Percentiles rank a stretch among this genome's conserved stretches.
These are phyloP conservation scores for Elysia chlorotica DNA, from an alignment of 1,140 invertebrate genomes.

Conservation along the genomic window DNA sequence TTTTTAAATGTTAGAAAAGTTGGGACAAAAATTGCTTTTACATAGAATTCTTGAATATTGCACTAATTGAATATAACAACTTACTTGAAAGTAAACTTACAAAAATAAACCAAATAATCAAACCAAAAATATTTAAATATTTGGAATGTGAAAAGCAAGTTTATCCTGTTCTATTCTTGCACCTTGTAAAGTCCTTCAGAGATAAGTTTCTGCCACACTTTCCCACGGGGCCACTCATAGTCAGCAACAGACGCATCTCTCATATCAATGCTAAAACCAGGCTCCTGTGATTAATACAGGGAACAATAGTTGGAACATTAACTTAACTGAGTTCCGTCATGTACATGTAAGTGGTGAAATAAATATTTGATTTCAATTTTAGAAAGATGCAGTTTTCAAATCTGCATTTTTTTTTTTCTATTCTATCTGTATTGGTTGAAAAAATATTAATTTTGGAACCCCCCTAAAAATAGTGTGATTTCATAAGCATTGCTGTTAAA, in stretches of 20 bases:
- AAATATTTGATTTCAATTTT: not conserved
- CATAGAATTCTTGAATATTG: too few relatives aligned
- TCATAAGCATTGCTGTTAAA: too few relatives aligned
- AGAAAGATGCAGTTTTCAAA: not conserved
- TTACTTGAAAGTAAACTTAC: too few relatives aligned
- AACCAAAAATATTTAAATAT: too few relatives aligned
- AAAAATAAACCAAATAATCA: too few relatives aligned
- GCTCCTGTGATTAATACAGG: slow-evolving; percentile 61
- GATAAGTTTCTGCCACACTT: slow-evolving; percentile 72
- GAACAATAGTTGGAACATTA: not conserved
- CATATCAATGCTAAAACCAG: slow-evolving; percentile 82
- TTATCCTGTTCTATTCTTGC: too few relatives aligned
- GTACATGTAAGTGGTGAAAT: too few relatives aligned
- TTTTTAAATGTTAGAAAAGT: too few relatives aligned
- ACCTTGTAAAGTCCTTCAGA: slow-evolving; percentile 5
- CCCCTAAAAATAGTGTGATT: not conserved
- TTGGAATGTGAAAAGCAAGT: too few relatives aligned
- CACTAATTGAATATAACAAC: too few relatives aligned
- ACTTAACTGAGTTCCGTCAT: too few relatives aligned
- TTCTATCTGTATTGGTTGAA: not conserved
- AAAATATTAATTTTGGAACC: not conserved
- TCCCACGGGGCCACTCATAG: slow-evolving; percentile 77
- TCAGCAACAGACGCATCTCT: slow-evolving; percentile 70
- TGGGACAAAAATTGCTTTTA: too few relatives aligned
- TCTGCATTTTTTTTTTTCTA: not conserved